Base-by-base conservation (phyloP, 2,888 invertebrate genomes). In the Eilema depressum region DNA sequence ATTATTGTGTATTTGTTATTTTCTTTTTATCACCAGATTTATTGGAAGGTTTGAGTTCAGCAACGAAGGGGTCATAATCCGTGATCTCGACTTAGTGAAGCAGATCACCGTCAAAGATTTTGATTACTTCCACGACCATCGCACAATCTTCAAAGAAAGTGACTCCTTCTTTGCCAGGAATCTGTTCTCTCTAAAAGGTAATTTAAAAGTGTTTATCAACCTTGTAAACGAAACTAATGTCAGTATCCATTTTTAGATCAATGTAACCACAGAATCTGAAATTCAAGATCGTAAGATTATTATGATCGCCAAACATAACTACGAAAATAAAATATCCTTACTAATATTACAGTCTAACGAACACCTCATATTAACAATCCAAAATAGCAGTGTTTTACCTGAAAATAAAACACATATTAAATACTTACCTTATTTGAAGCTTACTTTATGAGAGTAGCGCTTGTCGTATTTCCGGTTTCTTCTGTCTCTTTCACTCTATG, bases 31-130 rank as follows among this genome's bases (percentile, higher is more conserved):
- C 56, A 75, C 1, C 75, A 96, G 96, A 75, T 89, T 95, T 57
- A 87, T 89, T 7, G 96, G 96, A 3, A 81, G 90, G 37, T 96
- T 89, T 73, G 94, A 95, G 77, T 91, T 95, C 37, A 75, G 87
- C 0, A 87, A 77, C 1, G 93, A 95, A 0, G 56, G 90, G 17
- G 60, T 94, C 1, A 77, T 95, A 68, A 77, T 96, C 20, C 89
- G 89, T 2, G 96, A 96, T 81, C 85, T 95, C 0, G 96, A 96
- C 14, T 69, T 96, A 26, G 78, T 96, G 0, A 96, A 96, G 78
- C 90, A 91, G 77, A 88, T 96, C 17, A 86, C 93, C 0, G 89
- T 96, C 0, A 96, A 96, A 76, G 96, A 96, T 77, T 96, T 96
- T 66, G 96, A 96, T 72, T 85, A 93, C 76, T 96, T 96, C 78